A percentile compares a stretch with the other conserved stretches of the same genome.
phyloP scores from a whole-genome alignment of 2,113 vertebrate species.

The Serilophus lunatus region DNA sequence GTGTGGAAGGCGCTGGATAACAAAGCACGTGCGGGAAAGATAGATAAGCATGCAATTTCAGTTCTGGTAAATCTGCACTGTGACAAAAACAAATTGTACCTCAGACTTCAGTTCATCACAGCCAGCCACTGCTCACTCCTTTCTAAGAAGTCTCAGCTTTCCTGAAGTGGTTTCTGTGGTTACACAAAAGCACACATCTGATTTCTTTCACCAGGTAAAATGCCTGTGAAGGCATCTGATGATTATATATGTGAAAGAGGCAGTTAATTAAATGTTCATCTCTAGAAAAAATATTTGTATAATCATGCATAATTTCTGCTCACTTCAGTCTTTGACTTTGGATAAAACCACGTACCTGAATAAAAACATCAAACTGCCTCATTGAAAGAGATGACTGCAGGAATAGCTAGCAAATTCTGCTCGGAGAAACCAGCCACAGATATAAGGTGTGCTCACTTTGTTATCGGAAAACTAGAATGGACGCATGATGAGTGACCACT shows the following conservation, averaged over 20 bases:
- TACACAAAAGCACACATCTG: not conserved
- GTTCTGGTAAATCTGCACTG: not conserved
- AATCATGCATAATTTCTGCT: not conserved
- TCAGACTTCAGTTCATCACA: not conserved
- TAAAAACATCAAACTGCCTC: not conserved
- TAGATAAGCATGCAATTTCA: not conserved
- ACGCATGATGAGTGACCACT: not conserved
- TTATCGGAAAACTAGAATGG: not conserved
- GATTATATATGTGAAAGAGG: not conserved
- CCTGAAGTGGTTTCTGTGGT: not conserved
- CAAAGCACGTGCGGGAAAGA: not conserved
- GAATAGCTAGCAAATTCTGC: not conserved
- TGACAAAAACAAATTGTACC: not conserved
- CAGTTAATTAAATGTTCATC: not conserved
- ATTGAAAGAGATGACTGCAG: not conserved
- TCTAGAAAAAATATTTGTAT: not conserved
- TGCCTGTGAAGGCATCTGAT: not conserved
- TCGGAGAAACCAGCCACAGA: not conserved
- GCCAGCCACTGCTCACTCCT: not conserved
- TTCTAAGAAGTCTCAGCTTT: not conserved
- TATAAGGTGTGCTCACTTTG: rapidly evolving
- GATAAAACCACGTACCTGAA: not conserved
- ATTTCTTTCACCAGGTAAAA: not conserved
- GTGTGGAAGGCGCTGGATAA: not conserved
- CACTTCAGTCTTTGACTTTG: not conserved